Evolutionary conservation across 2,888 invertebrate species (phyloP).

Genomic region (Chaetogeoica ovagalla): DNA sequence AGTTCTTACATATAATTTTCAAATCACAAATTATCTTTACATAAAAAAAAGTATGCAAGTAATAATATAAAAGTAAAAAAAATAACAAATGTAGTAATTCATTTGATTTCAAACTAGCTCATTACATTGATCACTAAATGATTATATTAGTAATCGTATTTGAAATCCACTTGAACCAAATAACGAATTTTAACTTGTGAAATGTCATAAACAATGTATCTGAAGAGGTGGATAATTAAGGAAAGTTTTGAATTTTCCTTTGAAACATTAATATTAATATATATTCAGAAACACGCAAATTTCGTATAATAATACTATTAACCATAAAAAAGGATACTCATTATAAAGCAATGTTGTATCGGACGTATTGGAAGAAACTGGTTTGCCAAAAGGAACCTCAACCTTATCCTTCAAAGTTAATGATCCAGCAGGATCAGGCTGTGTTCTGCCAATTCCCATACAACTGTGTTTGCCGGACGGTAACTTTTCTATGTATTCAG

Average conservation of each 20-base stretch:
- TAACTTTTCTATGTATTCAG: constrained; percentile 76
- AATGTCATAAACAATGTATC: constrained; percentile 91
- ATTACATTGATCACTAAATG: not conserved
- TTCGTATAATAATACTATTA: not conserved
- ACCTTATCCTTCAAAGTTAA: constrained; percentile 69
- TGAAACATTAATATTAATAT: not conserved
- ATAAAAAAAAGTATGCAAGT: not conserved
- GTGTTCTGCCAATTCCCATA: constrained; percentile 82
- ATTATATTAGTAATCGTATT: constrained; percentile 65
- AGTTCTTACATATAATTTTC: not conserved
- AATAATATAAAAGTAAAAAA: not conserved
- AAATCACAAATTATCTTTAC: not conserved
- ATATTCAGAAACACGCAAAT: not conserved
- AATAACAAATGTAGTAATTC: not conserved
- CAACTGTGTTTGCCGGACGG: constrained; percentile 85
- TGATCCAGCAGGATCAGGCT: constrained; percentile 74
- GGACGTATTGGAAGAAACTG: constrained; percentile 59
- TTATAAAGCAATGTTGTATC: constrained; percentile 76
- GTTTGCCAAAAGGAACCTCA: constrained; percentile 76
- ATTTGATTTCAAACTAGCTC: not conserved
- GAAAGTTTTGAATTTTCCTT: constrained; percentile 1
- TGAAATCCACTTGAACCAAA: constrained; percentile 82
- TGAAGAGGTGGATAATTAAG: constrained; percentile 57
- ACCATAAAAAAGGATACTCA: constrained; percentile 75
- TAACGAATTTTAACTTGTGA: constrained; percentile 92